These are phyloP conservation scores for Lochmaea capreae DNA, from an alignment of 2,888 invertebrate species.

Conservation along the genomic window DNA sequence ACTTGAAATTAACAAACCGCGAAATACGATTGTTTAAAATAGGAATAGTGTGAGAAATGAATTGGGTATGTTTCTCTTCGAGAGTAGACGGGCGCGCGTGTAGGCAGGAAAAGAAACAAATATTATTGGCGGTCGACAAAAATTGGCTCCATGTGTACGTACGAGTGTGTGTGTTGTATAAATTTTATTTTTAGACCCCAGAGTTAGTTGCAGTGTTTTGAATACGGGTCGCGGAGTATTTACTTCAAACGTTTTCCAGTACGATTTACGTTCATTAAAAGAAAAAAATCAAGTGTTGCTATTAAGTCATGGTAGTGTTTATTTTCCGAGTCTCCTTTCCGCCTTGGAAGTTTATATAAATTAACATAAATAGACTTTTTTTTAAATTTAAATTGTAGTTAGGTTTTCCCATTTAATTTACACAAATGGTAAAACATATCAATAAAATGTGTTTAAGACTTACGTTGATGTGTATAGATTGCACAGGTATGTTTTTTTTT, in stretches of 20 bases:
- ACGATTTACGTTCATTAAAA: constrained; percentile 3
- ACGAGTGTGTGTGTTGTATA: constrained; percentile 58
- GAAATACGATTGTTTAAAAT: no score
- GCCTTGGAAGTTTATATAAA: background rate
- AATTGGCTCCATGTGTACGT: constrained; percentile 46
- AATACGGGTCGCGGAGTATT: constrained; percentile 8
- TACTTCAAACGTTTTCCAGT: constrained; percentile 6
- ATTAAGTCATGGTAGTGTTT: background rate
- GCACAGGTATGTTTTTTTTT: constrained; percentile 66
- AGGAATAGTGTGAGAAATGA: no score
- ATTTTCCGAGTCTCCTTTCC: background rate
- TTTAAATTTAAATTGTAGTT: background rate
- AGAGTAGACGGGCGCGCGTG: constrained; percentile 36
- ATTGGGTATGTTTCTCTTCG: no score
- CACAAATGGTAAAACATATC: constrained; percentile 56
- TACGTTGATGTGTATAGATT: constrained; percentile 69
- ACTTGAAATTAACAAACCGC: no score
- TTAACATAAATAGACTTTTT: constrained; percentile 5
- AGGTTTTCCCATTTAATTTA: background rate
- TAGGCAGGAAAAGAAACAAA: constrained; percentile 53
- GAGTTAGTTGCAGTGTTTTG: constrained; percentile 44
- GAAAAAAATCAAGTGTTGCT: constrained; percentile 3
- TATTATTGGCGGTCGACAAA: constrained; percentile 58
- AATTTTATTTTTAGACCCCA: constrained; percentile 63
- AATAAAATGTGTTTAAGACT: constrained; percentile 67